A percentile compares a stretch with the other conserved stretches of the same genome.
These are phyloP conservation scores for Maccullochella peelii DNA, from an alignment of 2,113 vertebrate genomes.

Conservation along the genomic window DNA sequence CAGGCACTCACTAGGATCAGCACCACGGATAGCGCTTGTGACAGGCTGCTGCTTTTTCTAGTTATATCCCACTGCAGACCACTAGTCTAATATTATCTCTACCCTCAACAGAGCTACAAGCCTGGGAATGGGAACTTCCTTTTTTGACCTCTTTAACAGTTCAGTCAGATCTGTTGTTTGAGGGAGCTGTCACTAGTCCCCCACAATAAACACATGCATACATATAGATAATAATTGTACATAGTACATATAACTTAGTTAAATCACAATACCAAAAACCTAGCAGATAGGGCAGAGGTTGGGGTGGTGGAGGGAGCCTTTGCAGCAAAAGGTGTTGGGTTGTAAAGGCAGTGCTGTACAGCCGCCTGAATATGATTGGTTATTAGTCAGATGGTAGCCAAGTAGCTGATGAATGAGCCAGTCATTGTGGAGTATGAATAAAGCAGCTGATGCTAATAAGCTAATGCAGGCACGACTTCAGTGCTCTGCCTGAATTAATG, in stretches of 20 bases:
- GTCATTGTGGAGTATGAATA: neutral
- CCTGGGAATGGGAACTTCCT: neutral
- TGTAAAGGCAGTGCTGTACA: neutral
- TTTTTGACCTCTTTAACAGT: too few relatives aligned
- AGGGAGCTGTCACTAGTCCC: neutral
- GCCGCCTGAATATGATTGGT: neutral
- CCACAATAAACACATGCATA: neutral
- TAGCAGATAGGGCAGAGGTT: neutral
- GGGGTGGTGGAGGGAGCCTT: neutral
- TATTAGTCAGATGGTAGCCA: neutral
- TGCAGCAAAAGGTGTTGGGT: neutral
- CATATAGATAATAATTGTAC: neutral
- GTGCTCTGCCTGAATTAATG: neutral
- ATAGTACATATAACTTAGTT: neutral
- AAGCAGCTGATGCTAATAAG: neutral
- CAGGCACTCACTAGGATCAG: slow-evolving; percentile 14
- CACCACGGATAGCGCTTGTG: slow-evolving; percentile 50
- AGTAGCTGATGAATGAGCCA: slow-evolving; percentile 10
- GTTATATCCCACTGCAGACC: neutral
- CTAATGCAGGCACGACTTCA: neutral
- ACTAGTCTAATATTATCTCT: neutral
- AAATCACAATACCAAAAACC: neutral
- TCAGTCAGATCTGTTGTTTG: neutral
- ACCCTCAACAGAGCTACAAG: neutral
- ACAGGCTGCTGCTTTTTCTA: slow-evolving; percentile 8